A percentile compares a stretch with the other conserved stretches of the same genome.
phyloP scores from a whole-genome alignment of 2,113 vertebrate genomes.

The Tragulus kanchil region DNA sequence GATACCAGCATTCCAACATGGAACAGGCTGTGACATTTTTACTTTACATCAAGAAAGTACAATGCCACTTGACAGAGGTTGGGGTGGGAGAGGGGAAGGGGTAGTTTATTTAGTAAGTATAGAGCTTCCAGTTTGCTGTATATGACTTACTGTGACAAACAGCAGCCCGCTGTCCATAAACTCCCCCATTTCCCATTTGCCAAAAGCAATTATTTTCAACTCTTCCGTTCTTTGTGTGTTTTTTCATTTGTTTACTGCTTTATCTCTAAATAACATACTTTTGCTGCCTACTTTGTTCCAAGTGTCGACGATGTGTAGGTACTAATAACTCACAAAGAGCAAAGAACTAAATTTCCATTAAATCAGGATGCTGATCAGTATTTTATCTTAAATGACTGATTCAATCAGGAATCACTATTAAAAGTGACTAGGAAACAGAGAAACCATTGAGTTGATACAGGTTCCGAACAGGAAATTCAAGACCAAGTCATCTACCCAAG shows the following conservation, averaged over 20 bases:
- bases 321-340: not conserved
- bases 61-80: not conserved
- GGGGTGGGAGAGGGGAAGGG: rapidly evolving
- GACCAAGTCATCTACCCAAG: not conserved
- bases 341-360: not conserved
- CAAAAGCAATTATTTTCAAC: not conserved
- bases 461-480: not conserved
- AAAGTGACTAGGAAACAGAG: not conserved
- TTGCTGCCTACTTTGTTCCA: too few relatives aligned
- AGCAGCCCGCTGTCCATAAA: not conserved
- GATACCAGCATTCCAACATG: not conserved
- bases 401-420: not conserved
- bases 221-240: not conserved
- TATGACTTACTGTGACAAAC: not conserved
- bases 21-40: not conserved
- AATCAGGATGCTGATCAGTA: not conserved
- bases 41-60: not conserved
- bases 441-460: not conserved
- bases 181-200: not conserved
- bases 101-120: not conserved
- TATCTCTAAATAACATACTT: not conserved
- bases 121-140: not conserved
- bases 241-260: not conserved
- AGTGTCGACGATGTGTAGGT: rapidly evolving
- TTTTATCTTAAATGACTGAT: not conserved